phyloP scores from a whole-genome alignment of 2,888 invertebrate species.

The Conus canariensis region DNA sequence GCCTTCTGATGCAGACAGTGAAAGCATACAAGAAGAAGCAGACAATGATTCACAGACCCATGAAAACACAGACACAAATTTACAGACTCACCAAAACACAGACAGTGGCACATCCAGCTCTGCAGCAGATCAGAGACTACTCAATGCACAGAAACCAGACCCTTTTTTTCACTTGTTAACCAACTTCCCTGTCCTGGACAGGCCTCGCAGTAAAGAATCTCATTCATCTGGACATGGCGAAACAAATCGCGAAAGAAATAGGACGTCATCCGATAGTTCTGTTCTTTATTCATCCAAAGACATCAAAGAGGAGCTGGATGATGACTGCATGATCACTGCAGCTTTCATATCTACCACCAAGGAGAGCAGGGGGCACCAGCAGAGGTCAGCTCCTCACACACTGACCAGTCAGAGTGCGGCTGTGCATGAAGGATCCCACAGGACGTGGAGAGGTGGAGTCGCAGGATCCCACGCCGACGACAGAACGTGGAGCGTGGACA shows the following conservation, averaged over 20 bases:
- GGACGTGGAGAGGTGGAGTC: background rate
- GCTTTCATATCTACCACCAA: slow-evolving; percentile 1
- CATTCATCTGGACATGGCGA: background rate
- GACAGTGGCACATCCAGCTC: background rate
- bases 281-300: background rate
- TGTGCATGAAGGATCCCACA: background rate
- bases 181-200: slow-evolving; percentile 9
- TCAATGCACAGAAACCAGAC: background rate
- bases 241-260: background rate
- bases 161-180: slow-evolving; percentile 1
- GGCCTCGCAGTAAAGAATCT: background rate
- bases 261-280: background rate
- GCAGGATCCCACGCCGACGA: background rate
- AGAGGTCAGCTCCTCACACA: slow-evolving; percentile 3
- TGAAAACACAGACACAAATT: background rate
- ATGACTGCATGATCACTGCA: slow-evolving; percentile 32
- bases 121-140: background rate
- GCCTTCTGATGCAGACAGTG: background rate
- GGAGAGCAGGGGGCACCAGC: background rate
- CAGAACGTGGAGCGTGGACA: background rate
- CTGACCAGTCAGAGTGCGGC: slow-evolving; percentile 5
- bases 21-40: background rate
- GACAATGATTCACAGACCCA: no score
- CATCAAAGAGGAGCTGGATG: slow-evolving; percentile 10
- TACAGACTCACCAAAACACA: background rate